phyloP scores from a whole-genome alignment of 2,888 invertebrate species.

The Oxytorus armatus region DNA sequence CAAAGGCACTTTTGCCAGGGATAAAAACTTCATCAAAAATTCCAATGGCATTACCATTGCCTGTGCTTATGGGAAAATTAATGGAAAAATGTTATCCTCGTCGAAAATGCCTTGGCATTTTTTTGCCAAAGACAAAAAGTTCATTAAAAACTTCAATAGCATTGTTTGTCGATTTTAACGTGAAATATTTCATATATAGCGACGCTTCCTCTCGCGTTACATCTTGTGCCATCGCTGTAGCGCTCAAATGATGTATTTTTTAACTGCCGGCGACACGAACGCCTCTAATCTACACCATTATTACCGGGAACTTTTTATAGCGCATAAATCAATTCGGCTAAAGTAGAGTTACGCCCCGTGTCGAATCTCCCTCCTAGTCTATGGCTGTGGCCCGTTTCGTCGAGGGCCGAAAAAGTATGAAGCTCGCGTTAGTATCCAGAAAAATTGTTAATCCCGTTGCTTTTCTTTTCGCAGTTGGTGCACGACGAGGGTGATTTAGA shows the following conservation, averaged over 20 bases:
- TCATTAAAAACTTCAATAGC: no score
- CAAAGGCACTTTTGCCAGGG: no score
- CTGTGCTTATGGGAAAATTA: no score
- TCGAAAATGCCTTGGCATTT: no score
- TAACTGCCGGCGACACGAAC: conserved; percentile 78
- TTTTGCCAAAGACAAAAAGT: neutral
- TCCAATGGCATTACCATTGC: no score
- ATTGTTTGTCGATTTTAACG: neutral
- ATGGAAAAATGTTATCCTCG: no score
- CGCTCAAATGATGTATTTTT: conserved; percentile 76
- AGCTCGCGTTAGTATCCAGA: conserved; percentile 14
- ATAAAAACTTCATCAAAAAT: no score
- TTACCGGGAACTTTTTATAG: conserved; percentile 78
- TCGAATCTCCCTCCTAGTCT: conserved; percentile 68
- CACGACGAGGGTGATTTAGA: conserved; percentile 4
- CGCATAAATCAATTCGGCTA: conserved; percentile 76
- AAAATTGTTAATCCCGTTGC: conserved; percentile 40
- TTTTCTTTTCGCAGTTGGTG: conserved; percentile 30
- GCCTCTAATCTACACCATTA: conserved; percentile 78
- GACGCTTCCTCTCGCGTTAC: conserved; percentile 25
- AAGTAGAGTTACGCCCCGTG: conserved; percentile 71
- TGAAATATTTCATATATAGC: conserved; percentile 2
- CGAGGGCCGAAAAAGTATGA: conserved; percentile 23
- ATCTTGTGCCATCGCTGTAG: conserved; percentile 39
- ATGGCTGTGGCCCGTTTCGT: conserved; percentile 21